Conservation (phyloP, 2,888 invertebrate species). For the Caenorhabditis afra region DNA sequence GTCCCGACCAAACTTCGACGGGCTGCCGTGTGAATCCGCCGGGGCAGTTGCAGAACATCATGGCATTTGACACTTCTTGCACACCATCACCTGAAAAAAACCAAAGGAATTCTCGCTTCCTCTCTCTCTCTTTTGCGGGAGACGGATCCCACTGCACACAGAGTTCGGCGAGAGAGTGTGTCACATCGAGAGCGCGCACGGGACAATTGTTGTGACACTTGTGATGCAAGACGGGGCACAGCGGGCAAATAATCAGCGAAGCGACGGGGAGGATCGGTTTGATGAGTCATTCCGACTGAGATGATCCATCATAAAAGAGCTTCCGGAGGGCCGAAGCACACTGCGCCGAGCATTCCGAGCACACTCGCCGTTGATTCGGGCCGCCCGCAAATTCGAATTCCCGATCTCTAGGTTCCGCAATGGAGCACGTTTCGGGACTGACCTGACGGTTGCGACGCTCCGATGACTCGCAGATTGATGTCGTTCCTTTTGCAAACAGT, state of each 20-base stretch:
- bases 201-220: conserved; percentile 60
- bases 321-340: neutral
- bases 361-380: too few relatives aligned
- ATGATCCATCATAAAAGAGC: conserved; percentile 49
- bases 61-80: conserved; percentile 39
- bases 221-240: conserved; percentile 35
- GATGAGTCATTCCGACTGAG: conserved; percentile 44
- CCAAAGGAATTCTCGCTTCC: neutral
- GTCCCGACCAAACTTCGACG: conserved; percentile 38
- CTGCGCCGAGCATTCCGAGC: too few relatives aligned
- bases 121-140: too few relatives aligned
- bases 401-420: too few relatives aligned
- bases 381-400: too few relatives aligned
- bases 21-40: conserved; percentile 44
- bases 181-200: conserved; percentile 3
- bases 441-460: conserved; percentile 50
- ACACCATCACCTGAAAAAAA: conserved; percentile 56
- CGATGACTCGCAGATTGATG: conserved; percentile 45
- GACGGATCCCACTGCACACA: conserved; percentile 8
- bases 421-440: neutral
- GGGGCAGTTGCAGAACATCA: conserved; percentile 57
- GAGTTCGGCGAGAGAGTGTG: conserved; percentile 21
- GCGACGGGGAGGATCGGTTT: neutral
- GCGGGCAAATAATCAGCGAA: conserved; percentile 38
- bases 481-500: conserved; percentile 37